These are phyloP conservation scores for Ceratosolen fusciceps DNA, from an alignment of 1,140 invertebrate genomes.

Conservation along the genomic window DNA sequence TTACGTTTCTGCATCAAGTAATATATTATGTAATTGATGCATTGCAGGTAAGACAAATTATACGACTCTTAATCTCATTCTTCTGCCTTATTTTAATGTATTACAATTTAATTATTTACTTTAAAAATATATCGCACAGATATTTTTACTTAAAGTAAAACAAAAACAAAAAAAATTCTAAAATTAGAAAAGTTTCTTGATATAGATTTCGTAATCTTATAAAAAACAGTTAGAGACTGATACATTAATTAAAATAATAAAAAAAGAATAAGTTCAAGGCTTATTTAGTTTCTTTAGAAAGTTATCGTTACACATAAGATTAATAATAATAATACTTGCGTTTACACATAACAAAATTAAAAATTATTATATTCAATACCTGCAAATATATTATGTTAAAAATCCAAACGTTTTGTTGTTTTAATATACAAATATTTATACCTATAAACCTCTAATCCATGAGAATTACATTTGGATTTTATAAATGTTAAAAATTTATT, in stretches of 20 bases:
- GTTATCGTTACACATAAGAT: slow-evolving; percentile 37
- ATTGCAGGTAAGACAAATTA: slow-evolving; percentile 34
- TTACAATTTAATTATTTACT: slow-evolving; percentile 28
- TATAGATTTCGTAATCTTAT: slow-evolving; percentile 52
- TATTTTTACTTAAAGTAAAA: neutral
- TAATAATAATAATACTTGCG: slow-evolving; percentile 43
- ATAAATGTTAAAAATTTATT: neutral
- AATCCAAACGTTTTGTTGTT: slow-evolving; percentile 28
- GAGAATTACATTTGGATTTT: too few species aligned
- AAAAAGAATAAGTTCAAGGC: slow-evolving; percentile 41
- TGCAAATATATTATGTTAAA: slow-evolving; percentile 53
- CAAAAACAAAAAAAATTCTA: neutral
- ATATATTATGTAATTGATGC: slow-evolving; percentile 26
- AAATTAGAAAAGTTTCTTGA: slow-evolving; percentile 16
- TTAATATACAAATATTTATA: slow-evolving; percentile 3
- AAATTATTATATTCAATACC: slow-evolving; percentile 51
- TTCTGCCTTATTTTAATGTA: slow-evolving; percentile 32
- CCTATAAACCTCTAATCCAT: neutral
- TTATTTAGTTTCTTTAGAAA: slow-evolving; percentile 46
- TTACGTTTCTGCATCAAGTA: slow-evolving; percentile 33
- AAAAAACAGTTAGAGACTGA: slow-evolving; percentile 46
- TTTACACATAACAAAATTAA: slow-evolving; percentile 49
- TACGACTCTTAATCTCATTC: slow-evolving; percentile 36
- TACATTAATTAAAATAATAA: slow-evolving; percentile 30
- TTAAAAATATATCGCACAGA: slow-evolving; percentile 19